Evolutionary conservation across 2,113 vertebrate species (phyloP).

Genomic region (Tragelaphus scriptus): DNA sequence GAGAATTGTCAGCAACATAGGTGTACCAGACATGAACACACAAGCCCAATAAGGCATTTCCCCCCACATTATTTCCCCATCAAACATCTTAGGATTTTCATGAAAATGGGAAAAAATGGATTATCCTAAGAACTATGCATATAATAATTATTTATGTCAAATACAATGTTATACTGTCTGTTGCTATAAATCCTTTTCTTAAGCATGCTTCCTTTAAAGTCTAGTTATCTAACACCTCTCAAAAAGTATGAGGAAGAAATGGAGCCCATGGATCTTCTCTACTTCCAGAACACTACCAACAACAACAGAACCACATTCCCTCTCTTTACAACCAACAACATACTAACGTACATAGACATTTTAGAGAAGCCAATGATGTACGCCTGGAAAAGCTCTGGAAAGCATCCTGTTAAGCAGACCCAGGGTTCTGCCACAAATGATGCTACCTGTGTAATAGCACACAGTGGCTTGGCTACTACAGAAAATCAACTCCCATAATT

Average conservation of each 20-base stretch:
- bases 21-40: not conserved
- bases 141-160: slow-evolving; percentile 30
- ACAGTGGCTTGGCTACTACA: not conserved
- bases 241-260: not conserved
- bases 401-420: not conserved
- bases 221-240: not conserved
- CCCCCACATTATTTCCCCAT: not conserved
- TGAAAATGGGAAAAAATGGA: slow-evolving; percentile 8
- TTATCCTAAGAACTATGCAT: not conserved
- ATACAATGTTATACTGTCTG: slow-evolving; percentile 10
- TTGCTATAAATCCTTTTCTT: slow-evolving; percentile 27
- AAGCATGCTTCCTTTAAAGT: not conserved
- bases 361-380: not conserved
- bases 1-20: slow-evolving; percentile 64
- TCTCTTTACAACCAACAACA: not conserved
- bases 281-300: not conserved
- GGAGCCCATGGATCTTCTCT: not conserved
- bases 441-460: not conserved
- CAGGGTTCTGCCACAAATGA: not conserved
- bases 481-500: slow-evolving; percentile 4
- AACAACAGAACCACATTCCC: not conserved
- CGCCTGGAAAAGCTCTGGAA: not conserved
- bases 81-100: slow-evolving; percentile 33
- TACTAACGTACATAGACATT: not conserved
- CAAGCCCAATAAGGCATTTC: not conserved